These are phyloP conservation scores for Hyles euphorbiae DNA, from an alignment of 1,140 invertebrate species.

Conservation along the genomic window DNA sequence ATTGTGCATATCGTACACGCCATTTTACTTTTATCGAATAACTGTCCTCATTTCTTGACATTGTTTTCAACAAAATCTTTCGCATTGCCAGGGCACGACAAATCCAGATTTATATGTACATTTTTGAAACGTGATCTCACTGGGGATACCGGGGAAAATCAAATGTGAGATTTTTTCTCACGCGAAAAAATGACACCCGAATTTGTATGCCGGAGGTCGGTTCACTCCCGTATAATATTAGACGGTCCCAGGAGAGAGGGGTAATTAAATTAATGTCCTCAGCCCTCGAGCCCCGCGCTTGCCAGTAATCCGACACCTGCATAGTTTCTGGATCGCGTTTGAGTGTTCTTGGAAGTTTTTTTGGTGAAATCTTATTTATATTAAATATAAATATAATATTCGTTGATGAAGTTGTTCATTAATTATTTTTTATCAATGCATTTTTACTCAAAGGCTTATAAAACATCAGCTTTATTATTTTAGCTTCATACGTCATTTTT, in stretches of 20 bases:
- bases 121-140: conserved; percentile 58
- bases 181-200: conserved; percentile 68
- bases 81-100: conserved; percentile 4
- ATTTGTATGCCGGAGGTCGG: conserved; percentile 48
- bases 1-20: no score
- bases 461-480: no score
- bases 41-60: no score
- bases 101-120: conserved; percentile 51
- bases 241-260: conserved; percentile 64
- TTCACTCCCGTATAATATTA: conserved; percentile 68
- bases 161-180: conserved; percentile 70
- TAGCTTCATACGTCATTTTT: no score
- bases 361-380: no score
- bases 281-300: conserved; percentile 54
- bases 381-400: no score
- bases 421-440: no score
- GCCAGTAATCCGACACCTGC: conserved; percentile 69
- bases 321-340: conserved; percentile 41
- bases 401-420: no score
- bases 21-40: no score
- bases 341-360: no score
- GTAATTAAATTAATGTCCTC: conserved; percentile 76
- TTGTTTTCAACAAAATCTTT: neutral
- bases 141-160: conserved; percentile 60
- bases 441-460: no score